phyloP scores from a whole-genome alignment of 2,888 invertebrate species.

The Cantharis lateralis region DNA sequence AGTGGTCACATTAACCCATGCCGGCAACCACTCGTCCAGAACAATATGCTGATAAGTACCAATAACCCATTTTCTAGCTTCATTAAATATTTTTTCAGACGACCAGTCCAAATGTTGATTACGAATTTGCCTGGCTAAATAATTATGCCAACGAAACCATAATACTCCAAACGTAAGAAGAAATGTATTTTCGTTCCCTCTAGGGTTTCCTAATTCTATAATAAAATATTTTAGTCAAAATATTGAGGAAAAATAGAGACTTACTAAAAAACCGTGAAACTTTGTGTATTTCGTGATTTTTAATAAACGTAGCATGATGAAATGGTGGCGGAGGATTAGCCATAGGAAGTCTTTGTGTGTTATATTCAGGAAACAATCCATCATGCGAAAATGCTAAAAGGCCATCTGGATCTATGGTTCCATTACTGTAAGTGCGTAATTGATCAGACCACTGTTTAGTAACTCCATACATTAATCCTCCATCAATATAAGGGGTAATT shows the following conservation, averaged over 20 bases:
- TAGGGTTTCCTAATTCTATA: slow-evolving; percentile 59
- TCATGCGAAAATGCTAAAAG: slow-evolving; percentile 54
- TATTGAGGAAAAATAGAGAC: slow-evolving; percentile 38
- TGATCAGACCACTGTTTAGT: slow-evolving; percentile 64
- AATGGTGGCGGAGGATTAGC: slow-evolving; percentile 64
- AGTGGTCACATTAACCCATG: slow-evolving; percentile 49
- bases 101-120: slow-evolving; percentile 51
- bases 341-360: slow-evolving; percentile 60
- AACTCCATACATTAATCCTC: slow-evolving; percentile 64
- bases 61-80: slow-evolving; percentile 63
- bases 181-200: slow-evolving; percentile 62
- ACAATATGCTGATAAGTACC: slow-evolving; percentile 60
- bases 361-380: slow-evolving; percentile 59
- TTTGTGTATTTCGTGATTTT: slow-evolving; percentile 52
- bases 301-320: slow-evolving; percentile 52
- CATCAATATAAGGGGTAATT: slow-evolving; percentile 66
- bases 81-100: slow-evolving; percentile 59
- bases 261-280: slow-evolving; percentile 63
- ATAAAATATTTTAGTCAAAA: not conserved
- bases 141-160: slow-evolving; percentile 63
- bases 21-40: slow-evolving; percentile 58
- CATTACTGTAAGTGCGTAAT: slow-evolving; percentile 57
- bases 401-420: slow-evolving; percentile 56
- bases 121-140: slow-evolving; percentile 53
- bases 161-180: slow-evolving; percentile 60